These are phyloP conservation scores for Mesocentrotus franciscanus DNA, from an alignment of 53 echinoderm and acorn worm genomes.

Conservation along the genomic window DNA sequence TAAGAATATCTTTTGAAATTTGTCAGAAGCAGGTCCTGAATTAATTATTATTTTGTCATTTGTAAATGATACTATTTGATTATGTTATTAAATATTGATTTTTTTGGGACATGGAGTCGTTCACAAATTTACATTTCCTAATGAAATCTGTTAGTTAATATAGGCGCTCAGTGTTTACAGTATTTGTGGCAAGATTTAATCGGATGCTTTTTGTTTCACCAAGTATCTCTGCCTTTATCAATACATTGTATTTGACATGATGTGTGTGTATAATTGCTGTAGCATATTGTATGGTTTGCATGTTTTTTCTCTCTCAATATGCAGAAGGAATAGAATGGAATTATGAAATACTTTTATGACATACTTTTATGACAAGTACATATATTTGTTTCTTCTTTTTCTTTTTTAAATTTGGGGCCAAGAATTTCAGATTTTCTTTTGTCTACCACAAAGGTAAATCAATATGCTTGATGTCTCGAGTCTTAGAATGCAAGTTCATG, in stretches of 20 bases:
- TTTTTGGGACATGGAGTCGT: background rate
- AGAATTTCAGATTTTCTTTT: background rate
- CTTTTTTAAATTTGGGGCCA: background rate
- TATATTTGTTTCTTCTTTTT: background rate
- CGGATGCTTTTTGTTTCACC: background rate
- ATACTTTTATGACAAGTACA: background rate
- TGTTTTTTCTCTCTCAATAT: background rate
- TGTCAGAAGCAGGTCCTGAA: background rate
- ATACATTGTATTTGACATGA: constrained; percentile 11
- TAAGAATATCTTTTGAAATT: background rate
- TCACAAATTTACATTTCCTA: background rate
- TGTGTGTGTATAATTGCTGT: constrained; percentile 46
- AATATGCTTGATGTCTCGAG: background rate
- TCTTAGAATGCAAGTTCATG: background rate
- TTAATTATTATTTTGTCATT: background rate
- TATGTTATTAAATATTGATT: background rate
- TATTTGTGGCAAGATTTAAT: background rate
- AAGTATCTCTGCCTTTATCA: background rate
- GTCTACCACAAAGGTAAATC: background rate
- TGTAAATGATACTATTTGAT: background rate
- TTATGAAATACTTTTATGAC: background rate
- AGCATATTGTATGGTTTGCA: constrained; percentile 44
- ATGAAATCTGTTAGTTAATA: background rate
- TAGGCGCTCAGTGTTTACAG: background rate
- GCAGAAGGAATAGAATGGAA: constrained; percentile 36